phyloP scores from a whole-genome alignment of 2,797 vertebrate species.

The Falco novaeseelandiae region DNA sequence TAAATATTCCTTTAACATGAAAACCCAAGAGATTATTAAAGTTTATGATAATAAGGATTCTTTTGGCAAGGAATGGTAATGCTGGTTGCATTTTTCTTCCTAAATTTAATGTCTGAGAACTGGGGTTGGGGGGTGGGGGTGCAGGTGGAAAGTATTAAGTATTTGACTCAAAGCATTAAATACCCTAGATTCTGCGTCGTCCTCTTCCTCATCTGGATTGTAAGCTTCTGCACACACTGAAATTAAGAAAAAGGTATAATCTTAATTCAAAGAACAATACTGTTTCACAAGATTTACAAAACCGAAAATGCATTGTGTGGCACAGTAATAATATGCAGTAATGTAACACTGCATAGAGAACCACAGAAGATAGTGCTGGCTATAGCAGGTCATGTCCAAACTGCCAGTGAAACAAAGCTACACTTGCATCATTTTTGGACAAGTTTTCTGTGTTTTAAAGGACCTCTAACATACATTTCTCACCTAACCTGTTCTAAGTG shows the following conservation, averaged over 20 bases:
- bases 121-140: not conserved
- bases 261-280: conserved; percentile 17
- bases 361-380: not conserved
- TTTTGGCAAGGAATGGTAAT: not conserved
- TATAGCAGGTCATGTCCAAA: not conserved
- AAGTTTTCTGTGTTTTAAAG: not conserved
- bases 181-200: conserved; percentile 94
- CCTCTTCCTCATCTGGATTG: conserved; percentile 98
- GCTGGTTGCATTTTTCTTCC: not conserved
- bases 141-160: not conserved
- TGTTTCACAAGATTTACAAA: not conserved
- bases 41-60: not conserved
- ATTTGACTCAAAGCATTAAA: conserved; percentile 44
- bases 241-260: conserved; percentile 50
- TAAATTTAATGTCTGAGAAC: not conserved
- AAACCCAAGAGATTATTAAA: not conserved
- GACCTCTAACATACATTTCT: not conserved
- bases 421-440: not conserved
- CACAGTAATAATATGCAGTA: not conserved
- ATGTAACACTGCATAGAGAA: not conserved
- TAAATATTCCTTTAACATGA: not conserved
- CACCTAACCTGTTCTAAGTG: not conserved
- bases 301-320: not conserved
- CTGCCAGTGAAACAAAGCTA: not conserved
- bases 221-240: conserved; percentile 97